Evolutionary conservation across 2,888 invertebrate species (phyloP).

Genomic region (Nemotelus nigrinus): DNA sequence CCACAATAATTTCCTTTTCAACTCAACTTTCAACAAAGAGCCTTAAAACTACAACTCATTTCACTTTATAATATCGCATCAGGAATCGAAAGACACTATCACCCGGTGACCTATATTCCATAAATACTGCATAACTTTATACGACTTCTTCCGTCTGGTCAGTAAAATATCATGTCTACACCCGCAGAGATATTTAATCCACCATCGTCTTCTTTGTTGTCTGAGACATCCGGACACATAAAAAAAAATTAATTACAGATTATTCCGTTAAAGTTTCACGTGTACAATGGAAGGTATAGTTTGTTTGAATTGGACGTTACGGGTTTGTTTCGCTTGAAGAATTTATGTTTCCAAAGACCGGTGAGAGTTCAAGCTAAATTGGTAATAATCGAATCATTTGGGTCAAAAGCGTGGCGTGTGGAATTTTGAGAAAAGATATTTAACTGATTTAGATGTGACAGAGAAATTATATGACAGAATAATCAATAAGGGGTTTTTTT

Average conservation of each 20-base stretch:
- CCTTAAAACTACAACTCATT: no score
- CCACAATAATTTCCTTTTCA: no score
- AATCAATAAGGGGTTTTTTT: not conserved
- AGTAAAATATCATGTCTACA: not conserved
- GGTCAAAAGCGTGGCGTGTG: not conserved
- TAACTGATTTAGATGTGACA: no score
- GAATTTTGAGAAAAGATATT: no score
- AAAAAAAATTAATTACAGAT: not conserved
- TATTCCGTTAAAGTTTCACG: not conserved
- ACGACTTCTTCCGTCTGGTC: no score
- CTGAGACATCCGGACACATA: not conserved
- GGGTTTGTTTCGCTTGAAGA: not conserved
- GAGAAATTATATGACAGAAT: not conserved
- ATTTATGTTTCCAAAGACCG: not conserved
- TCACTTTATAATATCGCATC: no score
- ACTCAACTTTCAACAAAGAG: no score
- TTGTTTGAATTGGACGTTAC: no score
- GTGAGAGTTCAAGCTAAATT: slow-evolving; percentile 1
- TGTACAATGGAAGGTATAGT: not conserved
- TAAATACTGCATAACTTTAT: no score
- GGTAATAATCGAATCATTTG: slow-evolving; percentile 30
- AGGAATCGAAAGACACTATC: no score
- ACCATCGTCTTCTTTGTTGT: not conserved
- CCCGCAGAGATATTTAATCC: not conserved
- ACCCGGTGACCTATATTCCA: no score